A percentile compares a stretch with the other conserved stretches of the same genome.
phyloP scores from a whole-genome alignment of 2,888 invertebrate genomes.

The Gasteruption jaculator region DNA sequence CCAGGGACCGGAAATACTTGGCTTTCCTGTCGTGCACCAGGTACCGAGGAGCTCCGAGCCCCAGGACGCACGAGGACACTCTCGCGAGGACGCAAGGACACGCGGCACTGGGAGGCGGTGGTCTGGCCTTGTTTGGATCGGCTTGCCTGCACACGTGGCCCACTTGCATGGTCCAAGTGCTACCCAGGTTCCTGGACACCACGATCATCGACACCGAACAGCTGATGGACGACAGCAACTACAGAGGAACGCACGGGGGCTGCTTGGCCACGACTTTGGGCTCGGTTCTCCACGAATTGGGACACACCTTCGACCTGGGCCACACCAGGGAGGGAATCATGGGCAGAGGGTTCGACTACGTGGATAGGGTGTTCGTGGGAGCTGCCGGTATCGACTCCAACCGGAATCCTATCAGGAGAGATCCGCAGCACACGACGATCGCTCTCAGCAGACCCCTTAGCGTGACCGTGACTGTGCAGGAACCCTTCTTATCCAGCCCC shows the following conservation, averaged over 20 bases:
- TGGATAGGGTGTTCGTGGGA: constrained; percentile 72
- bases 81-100: constrained; percentile 71
- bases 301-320: constrained; percentile 91
- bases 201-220: constrained; percentile 66
- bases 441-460: constrained; percentile 60
- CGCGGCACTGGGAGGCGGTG: constrained; percentile 89
- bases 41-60: constrained; percentile 65
- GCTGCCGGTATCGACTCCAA: constrained; percentile 59
- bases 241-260: constrained; percentile 79
- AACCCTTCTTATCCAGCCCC: constrained; percentile 53
- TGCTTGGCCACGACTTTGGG: constrained; percentile 90
- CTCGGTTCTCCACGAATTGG: constrained; percentile 87
- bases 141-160: constrained; percentile 92
- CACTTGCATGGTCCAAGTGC: constrained; percentile 63
- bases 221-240: constrained; percentile 89
- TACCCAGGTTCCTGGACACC: constrained; percentile 59
- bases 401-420: constrained; percentile 59
- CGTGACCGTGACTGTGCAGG: constrained; percentile 62
- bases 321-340: constrained; percentile 89
- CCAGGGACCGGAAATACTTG: constrained; percentile 72
- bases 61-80: constrained; percentile 67
- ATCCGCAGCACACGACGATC: constrained; percentile 62
- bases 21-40: constrained; percentile 85
- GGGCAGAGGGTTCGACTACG: constrained; percentile 85
- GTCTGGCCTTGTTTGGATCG: constrained; percentile 85